phyloP scores from a whole-genome alignment of 2,113 vertebrate genomes.

The Etheostoma cragini region DNA sequence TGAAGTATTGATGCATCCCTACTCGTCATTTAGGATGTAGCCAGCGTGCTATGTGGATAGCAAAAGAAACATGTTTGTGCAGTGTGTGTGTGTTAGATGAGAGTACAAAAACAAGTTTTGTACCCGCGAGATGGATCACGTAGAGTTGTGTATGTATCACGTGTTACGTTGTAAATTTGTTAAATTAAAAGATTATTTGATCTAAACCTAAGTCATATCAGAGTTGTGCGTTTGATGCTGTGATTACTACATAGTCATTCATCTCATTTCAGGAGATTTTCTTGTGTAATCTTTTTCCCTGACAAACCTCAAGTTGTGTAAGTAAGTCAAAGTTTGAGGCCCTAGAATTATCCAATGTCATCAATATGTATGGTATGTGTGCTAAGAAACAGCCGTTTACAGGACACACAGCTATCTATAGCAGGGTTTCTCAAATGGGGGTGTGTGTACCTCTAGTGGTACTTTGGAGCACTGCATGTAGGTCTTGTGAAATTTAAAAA shows the following conservation, averaged over 20 bases:
- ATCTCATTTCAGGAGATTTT: not conserved
- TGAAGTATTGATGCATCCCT: constrained; percentile 37
- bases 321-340: not conserved
- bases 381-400: not conserved
- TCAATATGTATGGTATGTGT: not conserved
- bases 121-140: constrained; percentile 53
- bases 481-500: no score
- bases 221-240: not conserved
- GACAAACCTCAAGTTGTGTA: no score
- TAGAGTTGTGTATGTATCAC: constrained; percentile 63
- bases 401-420: not conserved
- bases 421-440: no score
- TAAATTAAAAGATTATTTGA: constrained; percentile 78
- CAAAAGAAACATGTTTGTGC: constrained; percentile 38
- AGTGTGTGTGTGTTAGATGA: constrained; percentile 49
- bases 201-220: constrained; percentile 20
- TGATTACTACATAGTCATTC: no score
- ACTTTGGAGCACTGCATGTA: no score
- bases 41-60: constrained; percentile 24
- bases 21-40: constrained; percentile 40
- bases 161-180: constrained; percentile 80
- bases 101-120: constrained; percentile 57
- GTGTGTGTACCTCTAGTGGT: no score
- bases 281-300: no score
- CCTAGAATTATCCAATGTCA: not conserved